Percentiles rank a stretch among this genome's conserved stretches.
Conservation (phyloP, 2,888 invertebrate genomes). For the Diloba caeruleocephala region DNA sequence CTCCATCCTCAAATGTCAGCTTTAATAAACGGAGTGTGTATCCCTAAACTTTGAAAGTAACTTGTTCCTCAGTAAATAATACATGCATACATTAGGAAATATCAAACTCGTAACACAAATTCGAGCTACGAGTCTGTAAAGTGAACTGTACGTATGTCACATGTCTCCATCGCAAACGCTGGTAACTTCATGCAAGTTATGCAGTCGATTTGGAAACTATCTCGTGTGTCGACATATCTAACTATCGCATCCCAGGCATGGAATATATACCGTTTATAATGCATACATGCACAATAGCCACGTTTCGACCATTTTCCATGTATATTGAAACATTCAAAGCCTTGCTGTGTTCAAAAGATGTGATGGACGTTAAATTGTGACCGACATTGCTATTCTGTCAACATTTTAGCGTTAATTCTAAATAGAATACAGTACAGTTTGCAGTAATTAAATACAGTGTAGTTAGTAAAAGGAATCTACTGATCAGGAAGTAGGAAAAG, state of each 20-base stretch:
- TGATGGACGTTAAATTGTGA: no score
- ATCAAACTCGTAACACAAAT: conserved; percentile 52
- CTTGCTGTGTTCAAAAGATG: no score
- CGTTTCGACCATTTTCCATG: conserved; percentile 20
- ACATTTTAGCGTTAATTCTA: no score
- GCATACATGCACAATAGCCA: conserved; percentile 18
- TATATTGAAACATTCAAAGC: no score
- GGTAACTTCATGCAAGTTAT: conserved; percentile 68
- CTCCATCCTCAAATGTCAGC: conserved; percentile 24
- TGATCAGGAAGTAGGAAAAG: no score
- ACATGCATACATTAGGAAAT: conserved; percentile 38
- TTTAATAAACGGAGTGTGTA: conserved; percentile 20
- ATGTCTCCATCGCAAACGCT: conserved; percentile 60
- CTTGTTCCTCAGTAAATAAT: conserved; percentile 37
- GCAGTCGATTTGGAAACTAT: conserved; percentile 76
- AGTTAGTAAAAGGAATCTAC: no score
- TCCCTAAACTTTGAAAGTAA: conserved; percentile 20
- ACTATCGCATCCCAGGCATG: conserved; percentile 17
- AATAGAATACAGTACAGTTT: no score
- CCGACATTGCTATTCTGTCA: no score
- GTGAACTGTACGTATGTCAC: conserved; percentile 36
- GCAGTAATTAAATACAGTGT: no score
- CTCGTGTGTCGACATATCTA: conserved; percentile 57
- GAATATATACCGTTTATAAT: conserved; percentile 9
- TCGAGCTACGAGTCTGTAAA: conserved; percentile 42